These are phyloP conservation scores for Rhodinocichla rosea DNA, from an alignment of 2,113 vertebrate genomes.

Conservation along the genomic window DNA sequence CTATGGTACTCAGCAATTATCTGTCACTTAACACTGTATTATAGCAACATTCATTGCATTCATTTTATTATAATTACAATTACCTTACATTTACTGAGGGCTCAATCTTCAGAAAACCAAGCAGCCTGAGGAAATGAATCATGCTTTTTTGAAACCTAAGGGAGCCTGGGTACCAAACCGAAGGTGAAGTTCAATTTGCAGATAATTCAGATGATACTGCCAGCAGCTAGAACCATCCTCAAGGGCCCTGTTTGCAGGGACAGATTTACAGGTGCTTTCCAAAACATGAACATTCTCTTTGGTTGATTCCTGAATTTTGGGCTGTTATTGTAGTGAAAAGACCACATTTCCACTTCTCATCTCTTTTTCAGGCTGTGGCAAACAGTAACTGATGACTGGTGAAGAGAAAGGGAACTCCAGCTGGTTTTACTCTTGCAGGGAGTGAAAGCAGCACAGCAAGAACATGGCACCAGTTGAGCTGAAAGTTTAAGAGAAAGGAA, in stretches of 20 bases:
- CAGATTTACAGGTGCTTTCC: neutral
- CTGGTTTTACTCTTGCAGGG: neutral
- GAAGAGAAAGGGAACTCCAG: neutral
- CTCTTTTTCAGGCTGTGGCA: neutral
- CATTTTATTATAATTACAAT: constrained; percentile 38
- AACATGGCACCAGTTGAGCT: neutral
- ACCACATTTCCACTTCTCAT: neutral
- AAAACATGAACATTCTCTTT: neutral
- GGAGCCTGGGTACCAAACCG: neutral
- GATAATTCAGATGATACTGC: neutral
- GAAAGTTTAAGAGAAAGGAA: neutral
- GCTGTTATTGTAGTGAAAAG: neutral
- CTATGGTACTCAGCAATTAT: constrained; percentile 45
- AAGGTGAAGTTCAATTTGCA: neutral
- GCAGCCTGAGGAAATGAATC: neutral
- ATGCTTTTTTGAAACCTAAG: neutral
- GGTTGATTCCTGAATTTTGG: neutral
- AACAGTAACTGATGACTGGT: neutral
- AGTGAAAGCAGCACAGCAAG: neutral
- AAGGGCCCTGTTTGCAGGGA: neutral
- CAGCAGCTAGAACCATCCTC: neutral
- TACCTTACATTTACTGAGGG: constrained; percentile 6
- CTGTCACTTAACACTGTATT: constrained; percentile 45
- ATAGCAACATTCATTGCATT: constrained; percentile 16
- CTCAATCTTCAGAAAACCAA: neutral